Conservation (phyloP, 1,140 invertebrate species). For the Pseudobourletiella spinata region DNA sequence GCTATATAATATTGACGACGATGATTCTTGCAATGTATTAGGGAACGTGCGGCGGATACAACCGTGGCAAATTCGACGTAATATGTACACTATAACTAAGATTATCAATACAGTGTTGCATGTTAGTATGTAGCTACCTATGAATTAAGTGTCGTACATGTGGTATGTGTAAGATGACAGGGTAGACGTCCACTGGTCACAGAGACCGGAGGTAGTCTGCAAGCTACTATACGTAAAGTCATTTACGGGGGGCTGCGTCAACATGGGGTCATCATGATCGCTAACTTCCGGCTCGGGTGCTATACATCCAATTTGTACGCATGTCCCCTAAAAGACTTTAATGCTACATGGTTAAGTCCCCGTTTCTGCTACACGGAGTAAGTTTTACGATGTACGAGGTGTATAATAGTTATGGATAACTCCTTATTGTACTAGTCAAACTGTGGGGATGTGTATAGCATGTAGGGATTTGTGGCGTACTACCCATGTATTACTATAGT, state of each 20-base stretch:
- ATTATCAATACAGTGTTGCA: background rate
- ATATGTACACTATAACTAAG: background rate
- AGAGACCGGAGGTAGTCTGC: background rate
- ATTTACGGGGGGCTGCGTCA: no score
- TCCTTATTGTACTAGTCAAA: no score
- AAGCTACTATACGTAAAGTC: background rate
- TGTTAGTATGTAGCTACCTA: no score
- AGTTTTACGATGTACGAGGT: background rate
- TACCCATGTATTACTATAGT: background rate
- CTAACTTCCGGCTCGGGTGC: no score
- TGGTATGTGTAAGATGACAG: no score
- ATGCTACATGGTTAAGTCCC: background rate
- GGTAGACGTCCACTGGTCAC: background rate
- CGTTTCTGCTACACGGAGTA: background rate
- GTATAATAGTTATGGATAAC: background rate
- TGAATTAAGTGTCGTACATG: no score
- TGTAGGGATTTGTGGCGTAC: background rate
- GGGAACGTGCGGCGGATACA: no score
- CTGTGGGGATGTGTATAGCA: background rate
- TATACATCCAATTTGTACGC: no score
- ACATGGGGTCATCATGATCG: no score
- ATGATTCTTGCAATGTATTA: background rate
- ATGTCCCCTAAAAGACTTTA: no score
- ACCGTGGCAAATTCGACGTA: background rate
- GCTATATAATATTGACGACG: background rate